Base-by-base conservation (phyloP, 2,797 vertebrate species). In the Leontocebus nigricollis region DNA sequence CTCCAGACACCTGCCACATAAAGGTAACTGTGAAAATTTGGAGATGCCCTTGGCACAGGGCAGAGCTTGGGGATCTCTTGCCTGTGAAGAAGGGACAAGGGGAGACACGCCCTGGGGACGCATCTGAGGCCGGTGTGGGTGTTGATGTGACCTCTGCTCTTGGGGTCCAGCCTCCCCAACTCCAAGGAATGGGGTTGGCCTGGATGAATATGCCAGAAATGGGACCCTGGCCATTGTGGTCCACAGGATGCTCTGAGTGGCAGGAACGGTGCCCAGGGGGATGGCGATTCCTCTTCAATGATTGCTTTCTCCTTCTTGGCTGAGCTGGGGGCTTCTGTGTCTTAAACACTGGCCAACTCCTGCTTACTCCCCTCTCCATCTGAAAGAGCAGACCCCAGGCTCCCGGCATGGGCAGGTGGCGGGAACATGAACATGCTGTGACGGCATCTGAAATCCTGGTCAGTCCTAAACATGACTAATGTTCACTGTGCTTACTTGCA, bases 191-290 rank as follows among this genome's bases (percentile, higher is more conserved):
- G 3, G 48, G 39, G 14, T 12, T 33, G 15, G 30, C 11, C 8
- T 22, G 1, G 24, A 0, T 10, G 41, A 20, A 41, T 1, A 2
- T 26, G 52, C 15, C 2, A 0, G 67, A 44, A 19, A 6, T 24
- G 3, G 61, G 46, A 7, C 5, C 19, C 5, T 1, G 7, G 75
- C 46, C 5, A 5, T n/a, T 4, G 0, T 5, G 44, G 70, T 12
- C 19, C 17, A 0, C 4, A 0, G 77, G 41, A 14, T 2, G 41
- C n/a, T 22, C 6, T 24, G 1, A 0, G 7, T 2, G 20, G 46
- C 46, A 79, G 46, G 44, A 57, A 5, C 4, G 19, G 59, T 6
- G 30, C 57, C 7, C 26, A 39, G 14, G 9, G 14, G n/a, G 12
- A 36, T 39, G 14, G 77, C 4, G 8, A 7, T 36, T 80, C 33